phyloP scores from a whole-genome alignment of 2,888 invertebrate species.

The Lordiphosa andalusiaca region DNA sequence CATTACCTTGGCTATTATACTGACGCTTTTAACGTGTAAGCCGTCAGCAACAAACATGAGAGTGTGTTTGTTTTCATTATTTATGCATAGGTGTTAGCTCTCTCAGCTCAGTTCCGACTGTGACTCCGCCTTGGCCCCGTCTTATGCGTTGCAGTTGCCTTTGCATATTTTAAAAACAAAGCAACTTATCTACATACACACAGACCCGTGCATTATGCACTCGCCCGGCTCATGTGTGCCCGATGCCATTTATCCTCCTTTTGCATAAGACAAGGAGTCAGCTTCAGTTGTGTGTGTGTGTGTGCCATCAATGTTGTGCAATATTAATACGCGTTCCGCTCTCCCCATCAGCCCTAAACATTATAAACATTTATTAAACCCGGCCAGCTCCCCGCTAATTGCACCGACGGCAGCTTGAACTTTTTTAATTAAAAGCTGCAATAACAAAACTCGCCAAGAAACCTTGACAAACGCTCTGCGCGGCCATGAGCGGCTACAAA shows the following conservation, averaged over 20 bases:
- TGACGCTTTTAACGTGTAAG: conserved; percentile 68
- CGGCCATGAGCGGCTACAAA: conserved; percentile 63
- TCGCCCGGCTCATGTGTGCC: conserved; percentile 4
- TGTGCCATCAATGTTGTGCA: conserved; percentile 40
- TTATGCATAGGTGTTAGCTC: conserved; percentile 70
- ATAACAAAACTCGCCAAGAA: conserved; percentile 21
- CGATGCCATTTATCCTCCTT: conserved; percentile 61
- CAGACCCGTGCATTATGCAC: neutral
- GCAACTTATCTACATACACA: too few relatives aligned
- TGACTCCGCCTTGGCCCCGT: conserved; percentile 21
- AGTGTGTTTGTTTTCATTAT: conserved; percentile 55
- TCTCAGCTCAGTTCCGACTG: conserved; percentile 17
- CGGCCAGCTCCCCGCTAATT: conserved; percentile 45
- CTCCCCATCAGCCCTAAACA: conserved; percentile 1
- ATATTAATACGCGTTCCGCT: conserved; percentile 49
- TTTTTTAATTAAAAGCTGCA: conserved; percentile 69
- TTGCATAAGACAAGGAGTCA: conserved; percentile 62
- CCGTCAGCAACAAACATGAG: conserved; percentile 41
- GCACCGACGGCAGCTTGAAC: conserved; percentile 48
- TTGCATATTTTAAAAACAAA: conserved; percentile 59
- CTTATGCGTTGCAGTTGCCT: conserved; percentile 48
- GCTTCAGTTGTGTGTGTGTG: conserved; percentile 25
- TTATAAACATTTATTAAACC: conserved; percentile 30
- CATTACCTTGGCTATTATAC: conserved; percentile 74
- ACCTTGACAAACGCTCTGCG: conserved; percentile 52